These are phyloP conservation scores for Anastrepha obliqua DNA, from an alignment of 1,140 invertebrate species.

Conservation along the genomic window DNA sequence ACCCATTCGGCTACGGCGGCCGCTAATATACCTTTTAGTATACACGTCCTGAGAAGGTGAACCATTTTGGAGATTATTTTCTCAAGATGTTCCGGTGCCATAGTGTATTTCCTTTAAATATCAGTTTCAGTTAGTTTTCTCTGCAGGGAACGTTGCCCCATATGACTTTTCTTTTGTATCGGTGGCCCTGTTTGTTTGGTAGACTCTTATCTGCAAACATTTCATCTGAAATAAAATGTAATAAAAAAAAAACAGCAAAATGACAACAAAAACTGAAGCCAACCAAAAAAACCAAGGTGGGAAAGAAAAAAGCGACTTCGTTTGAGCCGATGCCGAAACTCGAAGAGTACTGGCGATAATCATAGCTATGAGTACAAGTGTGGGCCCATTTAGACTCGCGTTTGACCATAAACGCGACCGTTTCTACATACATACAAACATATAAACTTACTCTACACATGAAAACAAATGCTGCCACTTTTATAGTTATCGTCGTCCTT, in stretches of 20 bases:
- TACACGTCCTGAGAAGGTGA: no score
- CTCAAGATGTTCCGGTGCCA: no score
- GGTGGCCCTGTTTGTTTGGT: not conserved
- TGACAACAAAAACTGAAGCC: not conserved
- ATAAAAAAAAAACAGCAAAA: conserved; percentile 1
- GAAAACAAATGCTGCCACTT: not conserved
- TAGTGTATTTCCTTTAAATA: no score
- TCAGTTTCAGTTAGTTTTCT: not conserved
- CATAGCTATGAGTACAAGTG: not conserved
- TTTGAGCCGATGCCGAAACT: not conserved
- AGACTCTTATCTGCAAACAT: not conserved
- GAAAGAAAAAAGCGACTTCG: not conserved
- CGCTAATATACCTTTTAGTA: no score
- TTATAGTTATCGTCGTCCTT: conserved; percentile 20
- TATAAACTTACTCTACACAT: not conserved
- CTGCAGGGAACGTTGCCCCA: not conserved
- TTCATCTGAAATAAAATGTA: conserved; percentile 36
- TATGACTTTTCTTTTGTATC: not conserved
- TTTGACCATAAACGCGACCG: not conserved
- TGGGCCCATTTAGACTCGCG: not conserved
- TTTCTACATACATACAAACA: not conserved
- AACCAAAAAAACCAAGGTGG: not conserved
- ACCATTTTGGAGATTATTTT: no score
- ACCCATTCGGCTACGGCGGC: no score
- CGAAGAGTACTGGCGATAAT: not conserved